Evolutionary conservation across 1,140 invertebrate genomes (phyloP), one percentile per base, ranked within the genome.

Genomic region (Drosophila kanapiae): DNA sequence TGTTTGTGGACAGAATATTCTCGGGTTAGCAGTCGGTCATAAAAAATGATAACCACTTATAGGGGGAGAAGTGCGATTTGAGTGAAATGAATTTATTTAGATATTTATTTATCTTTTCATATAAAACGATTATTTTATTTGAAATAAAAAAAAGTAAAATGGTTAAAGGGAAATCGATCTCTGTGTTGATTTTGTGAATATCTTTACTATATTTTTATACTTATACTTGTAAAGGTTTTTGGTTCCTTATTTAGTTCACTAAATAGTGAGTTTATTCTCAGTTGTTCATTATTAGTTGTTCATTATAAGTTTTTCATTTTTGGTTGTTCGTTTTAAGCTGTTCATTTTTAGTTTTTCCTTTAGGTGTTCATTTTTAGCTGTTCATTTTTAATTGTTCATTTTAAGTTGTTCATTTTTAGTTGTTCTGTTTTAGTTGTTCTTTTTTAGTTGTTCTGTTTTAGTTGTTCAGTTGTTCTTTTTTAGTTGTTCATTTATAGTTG

Each of bases 1-100:
- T 72, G 70, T 74, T 74, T 72, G 65, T 57, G 63, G 64, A n/a
- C 33, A 70, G 43, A 45, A 42, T 49, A 45, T 59, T 49, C 43
- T 42, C 29, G 68, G 49, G 35, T 57, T 71, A 29, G 33, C 49
- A 40, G 53, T 58, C 13, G 37, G 43, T 38, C 54, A 38, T 72
- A 71, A 72, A 72, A 59, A 72, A 56, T 59, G 10, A 60, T 35
- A 14, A 31, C 38, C 45, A 60, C 70, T 72, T 60, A 51, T 48
- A 23, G 37, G 35, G 56, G 33, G 37, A 43, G 53, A 31, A 71
- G 60, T 42, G 33, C 33, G 18, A n/a, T 56, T 56, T 56, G 7
- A 14, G 18, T 18, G 5, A 23, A 35, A 38, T 56, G 13, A 56
- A 38, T 38, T 56, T 38, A 27, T 56, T 56, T 38, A n/a, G 11